Percentiles rank a stretch among this genome's conserved stretches.
These are phyloP conservation scores for Tetrao urogallus DNA, from an alignment of 2,113 vertebrate genomes.

Conservation along the genomic window DNA sequence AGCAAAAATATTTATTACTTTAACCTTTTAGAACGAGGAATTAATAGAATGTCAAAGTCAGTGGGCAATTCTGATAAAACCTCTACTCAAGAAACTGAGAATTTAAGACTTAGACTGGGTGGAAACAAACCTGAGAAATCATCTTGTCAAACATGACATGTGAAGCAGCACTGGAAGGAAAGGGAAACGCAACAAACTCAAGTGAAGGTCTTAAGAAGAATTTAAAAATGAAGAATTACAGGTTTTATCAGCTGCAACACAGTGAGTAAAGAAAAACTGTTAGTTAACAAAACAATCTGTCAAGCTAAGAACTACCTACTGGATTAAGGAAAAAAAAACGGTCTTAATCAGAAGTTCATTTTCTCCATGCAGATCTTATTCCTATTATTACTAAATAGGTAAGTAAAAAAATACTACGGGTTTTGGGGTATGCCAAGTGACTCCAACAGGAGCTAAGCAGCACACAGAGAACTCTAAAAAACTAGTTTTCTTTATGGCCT, in stretches of 20 bases:
- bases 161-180: not conserved
- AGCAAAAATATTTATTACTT: not conserved
- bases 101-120: not conserved
- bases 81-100: not conserved
- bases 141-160: not conserved
- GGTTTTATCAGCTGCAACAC: not conserved
- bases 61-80: not conserved
- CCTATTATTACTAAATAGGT: not conserved
- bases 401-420: not conserved
- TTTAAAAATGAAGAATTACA: not conserved
- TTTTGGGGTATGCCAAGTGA: not conserved
- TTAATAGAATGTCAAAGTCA: not conserved
- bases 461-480: not conserved
- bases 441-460: not conserved
- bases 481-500: not conserved
- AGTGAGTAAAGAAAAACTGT: not conserved
- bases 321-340: not conserved
- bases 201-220: constrained; percentile 44
- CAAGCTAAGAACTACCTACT: not conserved
- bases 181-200: not conserved
- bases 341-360: not conserved
- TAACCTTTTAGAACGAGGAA: not conserved
- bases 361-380: not conserved
- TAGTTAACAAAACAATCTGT: not conserved
- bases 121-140: not conserved